Evolutionary conservation across 2,113 vertebrate species (phyloP).

Genomic region (Anoura caudifer): DNA sequence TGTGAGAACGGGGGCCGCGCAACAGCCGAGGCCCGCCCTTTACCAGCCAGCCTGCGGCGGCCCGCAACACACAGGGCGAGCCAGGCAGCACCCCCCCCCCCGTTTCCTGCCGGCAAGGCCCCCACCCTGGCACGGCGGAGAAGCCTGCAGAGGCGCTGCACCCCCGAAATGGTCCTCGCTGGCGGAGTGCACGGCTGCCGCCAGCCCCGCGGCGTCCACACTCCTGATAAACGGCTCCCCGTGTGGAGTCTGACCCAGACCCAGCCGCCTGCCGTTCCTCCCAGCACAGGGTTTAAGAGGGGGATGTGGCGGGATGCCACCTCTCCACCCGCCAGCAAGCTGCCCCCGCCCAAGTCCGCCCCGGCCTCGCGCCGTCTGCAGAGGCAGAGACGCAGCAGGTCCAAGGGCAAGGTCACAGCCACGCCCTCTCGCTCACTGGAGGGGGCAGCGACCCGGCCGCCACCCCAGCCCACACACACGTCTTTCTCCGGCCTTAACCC

Average conservation of each 20-base stretch:
- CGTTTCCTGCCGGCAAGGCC: background rate
- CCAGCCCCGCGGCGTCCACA: too few relatives aligned
- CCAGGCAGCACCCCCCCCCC: background rate
- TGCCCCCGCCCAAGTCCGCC: too few relatives aligned
- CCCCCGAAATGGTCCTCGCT: too few relatives aligned
- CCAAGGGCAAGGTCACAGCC: too few relatives aligned
- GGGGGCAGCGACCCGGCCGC: too few relatives aligned
- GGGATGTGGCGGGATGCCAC: background rate
- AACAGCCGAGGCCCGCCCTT: background rate
- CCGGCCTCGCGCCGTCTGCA: too few relatives aligned
- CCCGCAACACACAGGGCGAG: background rate
- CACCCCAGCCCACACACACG: too few relatives aligned
- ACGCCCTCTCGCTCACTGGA: too few relatives aligned
- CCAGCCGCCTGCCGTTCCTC: background rate
- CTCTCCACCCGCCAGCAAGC: too few relatives aligned
- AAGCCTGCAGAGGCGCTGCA: background rate
- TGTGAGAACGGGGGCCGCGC: constrained; percentile 43
- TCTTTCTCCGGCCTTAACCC: too few relatives aligned
- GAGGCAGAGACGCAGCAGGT: too few relatives aligned
- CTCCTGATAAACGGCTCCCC: background rate
- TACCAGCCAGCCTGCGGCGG: background rate
- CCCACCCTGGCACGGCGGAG: background rate
- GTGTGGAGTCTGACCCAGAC: background rate
- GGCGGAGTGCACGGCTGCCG: too few relatives aligned
- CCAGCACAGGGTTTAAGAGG: accelerated